A percentile compares a stretch with the other conserved stretches of the same genome.
Evolutionary conservation across 2,797 vertebrate genomes (phyloP).

Genomic region (Ctenopoma kingsleyae): DNA sequence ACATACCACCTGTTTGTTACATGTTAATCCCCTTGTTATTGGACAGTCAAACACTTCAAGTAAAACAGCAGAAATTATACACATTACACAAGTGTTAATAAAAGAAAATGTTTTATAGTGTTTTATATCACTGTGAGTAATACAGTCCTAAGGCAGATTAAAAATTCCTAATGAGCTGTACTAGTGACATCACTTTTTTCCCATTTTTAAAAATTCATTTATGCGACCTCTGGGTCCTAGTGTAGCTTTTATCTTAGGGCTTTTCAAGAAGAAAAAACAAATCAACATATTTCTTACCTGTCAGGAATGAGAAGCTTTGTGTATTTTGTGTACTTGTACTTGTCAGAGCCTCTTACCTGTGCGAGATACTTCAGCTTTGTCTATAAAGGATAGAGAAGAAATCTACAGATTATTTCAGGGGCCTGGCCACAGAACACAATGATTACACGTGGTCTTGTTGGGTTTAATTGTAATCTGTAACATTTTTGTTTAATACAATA

Average conservation of each 20-base stretch:
- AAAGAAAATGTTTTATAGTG: conserved; percentile 36
- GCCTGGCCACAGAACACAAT: not conserved
- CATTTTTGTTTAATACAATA: not conserved
- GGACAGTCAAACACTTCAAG: conserved; percentile 47
- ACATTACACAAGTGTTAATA: conserved; percentile 41
- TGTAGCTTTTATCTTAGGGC: conserved; percentile 33
- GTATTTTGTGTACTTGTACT: conserved; percentile 1
- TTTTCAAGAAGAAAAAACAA: conserved; percentile 60
- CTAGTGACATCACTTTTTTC: conserved; percentile 33
- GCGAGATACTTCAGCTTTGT: conserved; percentile 43
- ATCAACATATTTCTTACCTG: conserved; percentile 64
- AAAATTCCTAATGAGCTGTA: conserved; percentile 39
- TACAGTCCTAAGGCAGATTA: conserved; percentile 3
- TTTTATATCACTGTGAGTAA: conserved; percentile 26
- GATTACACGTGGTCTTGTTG: not conserved
- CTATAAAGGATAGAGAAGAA: conserved; percentile 29
- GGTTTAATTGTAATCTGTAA: not conserved
- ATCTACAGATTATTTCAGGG: conserved; percentile 35
- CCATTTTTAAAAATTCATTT: conserved; percentile 43
- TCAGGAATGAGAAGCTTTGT: conserved; percentile 55
- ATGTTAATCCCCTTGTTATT: conserved; percentile 49
- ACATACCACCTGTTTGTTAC: conserved; percentile 34
- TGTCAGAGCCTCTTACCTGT: conserved; percentile 40
- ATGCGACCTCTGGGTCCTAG: conserved; percentile 27
- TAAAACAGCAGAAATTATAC: conserved; percentile 32